Conservation (phyloP, 1,140 invertebrate genomes). For the Tetramorium parvispinum region DNA sequence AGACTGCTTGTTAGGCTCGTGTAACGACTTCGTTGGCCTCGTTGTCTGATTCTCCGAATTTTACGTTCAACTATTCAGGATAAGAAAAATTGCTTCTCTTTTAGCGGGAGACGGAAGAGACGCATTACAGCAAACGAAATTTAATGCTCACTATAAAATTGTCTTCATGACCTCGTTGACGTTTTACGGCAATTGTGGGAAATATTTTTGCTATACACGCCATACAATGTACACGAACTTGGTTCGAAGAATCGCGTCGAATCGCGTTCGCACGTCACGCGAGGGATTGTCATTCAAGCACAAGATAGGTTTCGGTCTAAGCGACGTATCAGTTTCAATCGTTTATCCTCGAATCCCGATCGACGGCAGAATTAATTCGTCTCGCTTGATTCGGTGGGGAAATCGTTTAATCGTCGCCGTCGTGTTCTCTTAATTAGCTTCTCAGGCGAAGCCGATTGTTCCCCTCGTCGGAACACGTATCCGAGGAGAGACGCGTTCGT, state of each 20-base stretch:
- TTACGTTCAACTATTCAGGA: not conserved
- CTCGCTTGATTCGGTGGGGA: conserved; percentile 63
- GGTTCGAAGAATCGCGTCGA: not conserved
- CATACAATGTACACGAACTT: not conserved
- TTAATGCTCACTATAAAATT: conserved; percentile 37
- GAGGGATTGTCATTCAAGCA: conserved; percentile 53
- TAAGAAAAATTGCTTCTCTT: not conserved
- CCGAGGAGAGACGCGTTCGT: conserved; percentile 44
- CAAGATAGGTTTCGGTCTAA: conserved; percentile 46
- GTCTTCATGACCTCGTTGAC: not conserved
- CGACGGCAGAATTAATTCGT: conserved; percentile 72
- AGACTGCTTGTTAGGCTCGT: not conserved
- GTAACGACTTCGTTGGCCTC: not conserved
- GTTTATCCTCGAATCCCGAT: conserved; percentile 71
- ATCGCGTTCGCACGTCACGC: conserved; percentile 8
- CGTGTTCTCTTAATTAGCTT: conserved; percentile 73
- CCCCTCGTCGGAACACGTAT: conserved; percentile 55
- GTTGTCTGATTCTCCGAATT: not conserved
- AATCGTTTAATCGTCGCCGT: conserved; percentile 71
- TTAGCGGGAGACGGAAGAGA: not conserved
- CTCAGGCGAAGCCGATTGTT: conserved; percentile 71
- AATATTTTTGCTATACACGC: conserved; percentile 23
- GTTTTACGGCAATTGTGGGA: conserved; percentile 19
- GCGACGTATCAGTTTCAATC: conserved; percentile 42
- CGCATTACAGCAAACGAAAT: not conserved